Evolutionary conservation across 2,797 vertebrate genomes (phyloP).

Genomic region (Malurus leucopterus): DNA sequence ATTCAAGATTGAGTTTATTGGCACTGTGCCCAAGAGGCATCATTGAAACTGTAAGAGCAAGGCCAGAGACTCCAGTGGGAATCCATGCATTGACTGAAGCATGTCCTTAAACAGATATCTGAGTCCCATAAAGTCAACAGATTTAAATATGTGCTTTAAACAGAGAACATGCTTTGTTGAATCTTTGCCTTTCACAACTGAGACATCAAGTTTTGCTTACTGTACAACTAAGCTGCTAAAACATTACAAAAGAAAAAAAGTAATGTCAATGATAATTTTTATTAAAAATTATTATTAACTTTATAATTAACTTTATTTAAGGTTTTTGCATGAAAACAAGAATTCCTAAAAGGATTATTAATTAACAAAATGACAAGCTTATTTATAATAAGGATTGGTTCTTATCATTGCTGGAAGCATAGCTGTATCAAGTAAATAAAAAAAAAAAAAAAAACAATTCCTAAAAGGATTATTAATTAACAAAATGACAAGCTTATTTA

Average conservation of each 20-base stretch:
- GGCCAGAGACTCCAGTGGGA: constrained; percentile 13
- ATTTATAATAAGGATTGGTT: neutral
- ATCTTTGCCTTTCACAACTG: neutral
- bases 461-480: neutral
- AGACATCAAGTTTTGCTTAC: neutral
- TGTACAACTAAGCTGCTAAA: neutral
- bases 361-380: neutral
- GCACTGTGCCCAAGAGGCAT: neutral
- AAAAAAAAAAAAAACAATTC: neutral
- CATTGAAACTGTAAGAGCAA: constrained; percentile 13
- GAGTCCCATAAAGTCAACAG: constrained; percentile 5
- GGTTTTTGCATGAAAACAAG: neutral
- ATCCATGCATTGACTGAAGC: constrained; percentile 15
- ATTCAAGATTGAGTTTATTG: constrained; percentile 31
- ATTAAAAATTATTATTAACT: no score
- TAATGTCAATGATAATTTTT: neutral
- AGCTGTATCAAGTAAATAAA: neutral
- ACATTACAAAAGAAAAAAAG: neutral
- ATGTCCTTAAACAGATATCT: constrained; percentile 25
- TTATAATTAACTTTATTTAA: no score
- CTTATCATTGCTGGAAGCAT: neutral
- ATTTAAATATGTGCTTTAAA: constrained; percentile 33
- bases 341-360: neutral
- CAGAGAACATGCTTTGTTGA: neutral
- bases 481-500: neutral